Evolutionary conservation across 2,113 vertebrate species (phyloP), one percentile per base, ranked within the genome.

Genomic region (Cryptomyrus ogoouensis): DNA sequence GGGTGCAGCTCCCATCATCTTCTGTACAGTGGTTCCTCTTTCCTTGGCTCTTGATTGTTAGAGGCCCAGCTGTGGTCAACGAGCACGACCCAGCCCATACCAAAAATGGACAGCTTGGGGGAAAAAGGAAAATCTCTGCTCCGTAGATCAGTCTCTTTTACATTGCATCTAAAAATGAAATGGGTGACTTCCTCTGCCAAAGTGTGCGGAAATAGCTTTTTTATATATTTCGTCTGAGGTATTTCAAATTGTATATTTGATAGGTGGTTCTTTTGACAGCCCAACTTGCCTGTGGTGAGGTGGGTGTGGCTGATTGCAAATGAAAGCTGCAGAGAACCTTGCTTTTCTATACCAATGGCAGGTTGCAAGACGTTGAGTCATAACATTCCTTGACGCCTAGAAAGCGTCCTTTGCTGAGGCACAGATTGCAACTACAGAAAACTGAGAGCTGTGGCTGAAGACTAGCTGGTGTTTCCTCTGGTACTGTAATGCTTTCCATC

Each of bases 101-200:
- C 44, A n/a, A 86, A 50, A 80, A 80, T 80, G 74, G 74, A 39
- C 74, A 42, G 74, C 35, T 80, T 80, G 35, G 15, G 15, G 35
- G 15, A 7, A 77, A 77, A 77, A 39, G 35, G 47, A 90, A 91
- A 90, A 91, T 93, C 84, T 92, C 85, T 90, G 88, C 88, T 47
- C 70, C 92, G 91, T 90, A 91, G 31, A 77, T 91, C 90, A 56
- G 92, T 92, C 91, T 93, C 58, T 19, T 27, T 87, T 70, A 80
- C 47, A 77, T 47, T 89, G 21, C 70, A 66, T 50, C 44, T 47
- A 53, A 62, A 77, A 21, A 21, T 42, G 62, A 77, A 89, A 49
- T 15, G 44, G n/a, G 12, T 21, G 46, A 47, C 74, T 19, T 80
- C 17, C 35, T 17, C 13, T 80, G n/a, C 66, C 44, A 85, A 49